Base-by-base conservation (phyloP, 2,797 vertebrate species). In the Trachurus trachurus region DNA sequence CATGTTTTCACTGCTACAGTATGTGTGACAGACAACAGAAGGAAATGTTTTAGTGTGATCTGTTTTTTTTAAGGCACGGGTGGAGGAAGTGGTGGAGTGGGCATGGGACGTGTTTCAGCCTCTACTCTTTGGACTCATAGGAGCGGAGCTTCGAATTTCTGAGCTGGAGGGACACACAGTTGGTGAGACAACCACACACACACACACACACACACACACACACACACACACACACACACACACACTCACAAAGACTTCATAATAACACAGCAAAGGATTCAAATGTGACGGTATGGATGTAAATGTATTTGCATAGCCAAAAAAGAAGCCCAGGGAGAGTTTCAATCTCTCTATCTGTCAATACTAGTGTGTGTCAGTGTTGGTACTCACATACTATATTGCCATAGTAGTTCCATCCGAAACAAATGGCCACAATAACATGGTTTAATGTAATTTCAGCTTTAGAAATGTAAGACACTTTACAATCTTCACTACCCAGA, bases 111-210 rank as follows among this genome's bases (percentile, higher is more conserved):
- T 99, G 75, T 99, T 98, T 89, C 96, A 99, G 71, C 98, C 98
- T 42, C 95, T 99, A 68, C 97, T 99, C 44, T 99, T 99, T 56
- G 97, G 97, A 79, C 94, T 99, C 69, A 99, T 99, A 67, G 98
- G 98, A 86, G 96, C 96, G 52, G 97, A 99, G 94, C 97, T 99
- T 81, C 95, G 92, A 7, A 22, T 99, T 82, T 74, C 80, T 4
- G 90, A 95, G 76, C 93, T 99, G 76, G 96, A 96, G 62, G 94
- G 95, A 87, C 84, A 92, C 80, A 95, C 96, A 79, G 96, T 99
- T 75, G 98, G 97, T 98, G 94, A 97, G 97, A 89, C 4, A 93
- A 86, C 15, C 44, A 37, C 44, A 71, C 57, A 58, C 44, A 74
- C 53, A 62, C 57, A 54, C 31, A 21, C 53, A 62, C 57, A 54